These are phyloP conservation scores for Eclectus roratus DNA, from an alignment of 2,113 vertebrate species.

Conservation along the genomic window DNA sequence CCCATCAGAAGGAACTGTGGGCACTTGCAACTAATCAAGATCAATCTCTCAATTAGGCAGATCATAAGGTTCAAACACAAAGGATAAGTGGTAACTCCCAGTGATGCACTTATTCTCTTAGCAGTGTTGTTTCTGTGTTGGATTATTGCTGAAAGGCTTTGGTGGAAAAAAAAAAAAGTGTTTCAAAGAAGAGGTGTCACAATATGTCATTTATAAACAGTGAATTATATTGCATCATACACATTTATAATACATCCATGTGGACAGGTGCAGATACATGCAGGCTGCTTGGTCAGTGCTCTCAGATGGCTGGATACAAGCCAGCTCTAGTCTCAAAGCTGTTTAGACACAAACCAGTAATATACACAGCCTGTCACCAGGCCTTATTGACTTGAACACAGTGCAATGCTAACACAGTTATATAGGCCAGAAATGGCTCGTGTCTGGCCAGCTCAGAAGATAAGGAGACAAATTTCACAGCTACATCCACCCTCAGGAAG, in stretches of 20 bases:
- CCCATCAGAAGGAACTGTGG: conserved; percentile 40
- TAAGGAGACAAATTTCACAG: neutral
- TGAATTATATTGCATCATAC: neutral
- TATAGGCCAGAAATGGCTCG: neutral
- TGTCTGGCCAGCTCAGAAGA: neutral
- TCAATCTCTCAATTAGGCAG: conserved; percentile 51
- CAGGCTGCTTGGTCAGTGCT: conserved; percentile 33
- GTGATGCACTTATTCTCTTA: neutral
- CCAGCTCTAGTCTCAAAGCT: conserved; percentile 38
- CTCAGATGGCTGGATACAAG: conserved; percentile 37
- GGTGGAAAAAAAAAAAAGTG: neutral
- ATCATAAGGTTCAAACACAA: conserved; percentile 53
- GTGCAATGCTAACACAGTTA: neutral
- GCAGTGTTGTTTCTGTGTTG: neutral
- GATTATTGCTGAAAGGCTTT: conserved; percentile 26
- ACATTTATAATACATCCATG: neutral
- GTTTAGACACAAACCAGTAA: conserved; percentile 62
- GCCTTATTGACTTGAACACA: conserved; percentile 23
- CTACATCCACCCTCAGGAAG: neutral
- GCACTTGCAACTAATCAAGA: conserved; percentile 46
- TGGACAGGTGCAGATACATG: conserved; percentile 53
- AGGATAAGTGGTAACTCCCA: conserved; percentile 38
- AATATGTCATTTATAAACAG: conserved; percentile 31
- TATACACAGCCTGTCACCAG: conserved; percentile 54
- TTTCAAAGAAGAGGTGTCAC: conserved; percentile 20